Percentiles rank a stretch among this genome's conserved stretches.
phyloP scores from a whole-genome alignment of 1,140 invertebrate genomes.

The Drosophila lacertosa region DNA sequence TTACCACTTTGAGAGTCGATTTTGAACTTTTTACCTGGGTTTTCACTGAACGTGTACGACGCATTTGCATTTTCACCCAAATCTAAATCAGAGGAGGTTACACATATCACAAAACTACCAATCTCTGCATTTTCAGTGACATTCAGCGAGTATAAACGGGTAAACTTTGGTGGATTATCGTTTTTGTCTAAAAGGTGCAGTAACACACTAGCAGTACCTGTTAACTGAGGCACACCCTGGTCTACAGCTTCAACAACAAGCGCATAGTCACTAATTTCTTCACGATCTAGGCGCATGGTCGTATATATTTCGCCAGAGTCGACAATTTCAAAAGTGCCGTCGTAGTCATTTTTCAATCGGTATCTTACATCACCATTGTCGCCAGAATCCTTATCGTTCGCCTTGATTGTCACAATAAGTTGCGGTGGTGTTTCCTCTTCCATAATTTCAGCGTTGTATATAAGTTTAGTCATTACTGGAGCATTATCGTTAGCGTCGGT shows the following conservation, averaged over 20 bases:
- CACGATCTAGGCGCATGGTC: slow-evolving; percentile 93
- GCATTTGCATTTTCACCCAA: slow-evolving; percentile 94
- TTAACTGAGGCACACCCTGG: slow-evolving; percentile 91
- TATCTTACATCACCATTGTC: slow-evolving; percentile 94
- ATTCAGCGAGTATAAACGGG: slow-evolving; percentile 95
- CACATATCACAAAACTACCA: slow-evolving; percentile 95
- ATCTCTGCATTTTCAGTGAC: slow-evolving; percentile 97
- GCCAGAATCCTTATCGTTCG: slow-evolving; percentile 94
- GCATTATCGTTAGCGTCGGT: slow-evolving; percentile 96
- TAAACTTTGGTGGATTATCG: slow-evolving; percentile 97
- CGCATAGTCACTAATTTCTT: slow-evolving; percentile 92
- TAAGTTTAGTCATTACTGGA: slow-evolving; percentile 90
- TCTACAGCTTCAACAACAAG: slow-evolving; percentile 94
- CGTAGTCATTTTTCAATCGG: slow-evolving; percentile 89
- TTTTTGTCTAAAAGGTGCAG: slow-evolving; percentile 96
- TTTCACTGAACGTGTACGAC: slow-evolving; percentile 94
- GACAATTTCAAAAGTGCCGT: slow-evolving; percentile 92
- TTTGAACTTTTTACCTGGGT: slow-evolving; percentile 94
- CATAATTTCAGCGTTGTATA: slow-evolving; percentile 93
- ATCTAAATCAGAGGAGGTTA: slow-evolving; percentile 96
- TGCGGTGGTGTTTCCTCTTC: slow-evolving; percentile 96
- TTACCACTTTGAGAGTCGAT: slow-evolving; percentile 95
- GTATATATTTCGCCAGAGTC: slow-evolving; percentile 94
- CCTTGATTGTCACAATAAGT: slow-evolving; percentile 90
- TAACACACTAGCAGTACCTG: slow-evolving; percentile 93